Evolutionary conservation across 1,140 invertebrate species (phyloP).

Genomic region (Doryteuthis pealeii): DNA sequence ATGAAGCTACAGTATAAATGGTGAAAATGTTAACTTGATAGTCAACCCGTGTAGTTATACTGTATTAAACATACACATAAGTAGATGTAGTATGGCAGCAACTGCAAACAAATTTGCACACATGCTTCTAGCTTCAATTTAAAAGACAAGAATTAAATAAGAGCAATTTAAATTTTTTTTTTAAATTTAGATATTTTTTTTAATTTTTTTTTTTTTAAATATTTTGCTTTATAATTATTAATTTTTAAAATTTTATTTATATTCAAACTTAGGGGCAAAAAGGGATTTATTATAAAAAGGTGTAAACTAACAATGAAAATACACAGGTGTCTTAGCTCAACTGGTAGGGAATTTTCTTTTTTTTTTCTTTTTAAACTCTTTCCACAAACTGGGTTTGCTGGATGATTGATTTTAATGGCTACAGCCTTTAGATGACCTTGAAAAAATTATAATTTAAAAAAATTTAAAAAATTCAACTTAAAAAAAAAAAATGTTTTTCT

Average conservation of each 20-base stretch:
- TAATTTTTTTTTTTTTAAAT: neutral
- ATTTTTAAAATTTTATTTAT: neutral
- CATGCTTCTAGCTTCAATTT: constrained; percentile 4
- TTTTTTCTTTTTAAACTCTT: too few relatives aligned
- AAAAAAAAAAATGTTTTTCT: too few relatives aligned
- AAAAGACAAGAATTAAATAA: neutral
- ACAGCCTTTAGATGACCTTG: too few relatives aligned
- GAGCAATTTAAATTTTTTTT: neutral
- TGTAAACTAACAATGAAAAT: constrained; percentile 5
- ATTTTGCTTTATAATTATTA: too few relatives aligned
- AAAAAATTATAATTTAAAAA: too few relatives aligned
- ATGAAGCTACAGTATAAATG: constrained; percentile 5
- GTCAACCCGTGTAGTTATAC: neutral
- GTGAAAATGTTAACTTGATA: neutral
- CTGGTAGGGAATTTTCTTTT: neutral
- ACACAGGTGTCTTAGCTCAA: neutral
- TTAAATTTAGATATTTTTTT: neutral
- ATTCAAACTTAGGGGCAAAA: neutral
- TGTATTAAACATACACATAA: neutral
- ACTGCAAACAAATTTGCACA: constrained; percentile 3
- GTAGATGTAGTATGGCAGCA: constrained; percentile 1
- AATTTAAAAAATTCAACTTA: too few relatives aligned
- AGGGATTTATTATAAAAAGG: constrained; percentile 2
- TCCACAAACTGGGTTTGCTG: too few relatives aligned
- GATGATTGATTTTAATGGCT: too few relatives aligned